Evolutionary conservation across 2,888 invertebrate genomes (phyloP).

Genomic region (Trichacis sp.): DNA sequence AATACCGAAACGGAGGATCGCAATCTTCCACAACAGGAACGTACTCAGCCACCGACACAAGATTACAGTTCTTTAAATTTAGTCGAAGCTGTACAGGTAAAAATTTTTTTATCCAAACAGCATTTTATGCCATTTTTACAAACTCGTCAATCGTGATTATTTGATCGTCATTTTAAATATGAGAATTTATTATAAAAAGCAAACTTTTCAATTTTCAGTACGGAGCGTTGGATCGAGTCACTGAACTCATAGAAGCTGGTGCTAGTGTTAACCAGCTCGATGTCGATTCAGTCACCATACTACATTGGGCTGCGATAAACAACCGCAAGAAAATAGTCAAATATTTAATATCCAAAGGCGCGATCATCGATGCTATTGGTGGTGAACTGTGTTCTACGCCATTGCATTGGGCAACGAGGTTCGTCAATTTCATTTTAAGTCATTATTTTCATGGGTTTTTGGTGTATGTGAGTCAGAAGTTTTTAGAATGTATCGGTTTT

Average conservation of each 20-base stretch:
- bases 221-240: conserved; percentile 85
- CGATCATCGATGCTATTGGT: conserved; percentile 92
- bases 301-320: conserved; percentile 99
- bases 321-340: conserved; percentile 93
- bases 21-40: conserved; percentile 57
- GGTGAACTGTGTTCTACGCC: conserved; percentile 97
- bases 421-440: conserved; percentile 15
- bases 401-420: conserved; percentile 96
- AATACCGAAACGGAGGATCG: conserved; percentile 57
- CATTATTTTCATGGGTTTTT: conserved; percentile 1
- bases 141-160: no score
- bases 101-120: no score
- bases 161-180: no score
- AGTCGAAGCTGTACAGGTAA: conserved; percentile 92
- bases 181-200: no score
- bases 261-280: conserved; percentile 96
- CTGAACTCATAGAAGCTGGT: conserved; percentile 91
- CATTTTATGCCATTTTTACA: no score
- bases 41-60: conserved; percentile 64
- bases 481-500: no score
- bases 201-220: conserved; percentile 74
- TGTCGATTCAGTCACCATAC: conserved; percentile 92
- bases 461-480: no score
- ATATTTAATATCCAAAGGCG: conserved; percentile 88
- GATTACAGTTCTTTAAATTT: conserved; percentile 90